phyloP scores from a whole-genome alignment of 23 tunicate species.

The Phallusia fumigata region DNA sequence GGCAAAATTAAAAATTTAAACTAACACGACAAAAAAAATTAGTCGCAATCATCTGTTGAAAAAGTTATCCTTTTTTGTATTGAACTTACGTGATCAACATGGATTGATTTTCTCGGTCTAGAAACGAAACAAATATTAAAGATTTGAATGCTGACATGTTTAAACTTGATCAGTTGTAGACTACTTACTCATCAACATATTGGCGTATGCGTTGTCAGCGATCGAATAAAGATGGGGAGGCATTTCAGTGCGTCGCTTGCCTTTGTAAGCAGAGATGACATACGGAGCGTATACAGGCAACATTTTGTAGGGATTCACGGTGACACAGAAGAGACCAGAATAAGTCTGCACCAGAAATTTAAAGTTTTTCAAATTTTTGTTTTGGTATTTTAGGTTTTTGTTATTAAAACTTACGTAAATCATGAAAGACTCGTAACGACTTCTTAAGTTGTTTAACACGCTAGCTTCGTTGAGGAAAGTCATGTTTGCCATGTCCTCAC shows the following conservation, averaged over 20 bases:
- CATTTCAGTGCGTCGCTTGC: constrained; percentile 84
- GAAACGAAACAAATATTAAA: background rate
- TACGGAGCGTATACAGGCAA: constrained; percentile 69
- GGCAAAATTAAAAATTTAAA: background rate
- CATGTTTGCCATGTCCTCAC: constrained; percentile 96
- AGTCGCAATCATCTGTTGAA: background rate
- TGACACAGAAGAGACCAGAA: constrained; percentile 87
- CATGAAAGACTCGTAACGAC: constrained; percentile 84
- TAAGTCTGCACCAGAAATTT: constrained; percentile 42
- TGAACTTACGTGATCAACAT: constrained; percentile 78
- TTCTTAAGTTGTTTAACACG: constrained; percentile 75
- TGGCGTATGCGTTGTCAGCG: constrained; percentile 83
- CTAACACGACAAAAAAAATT: background rate
- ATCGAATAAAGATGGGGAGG: constrained; percentile 88
- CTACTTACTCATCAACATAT: constrained; percentile 77
- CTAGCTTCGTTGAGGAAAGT: constrained; percentile 90
- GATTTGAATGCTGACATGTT: background rate
- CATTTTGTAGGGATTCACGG: constrained; percentile 83
- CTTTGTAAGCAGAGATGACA: constrained; percentile 75
- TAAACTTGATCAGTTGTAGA: background rate
- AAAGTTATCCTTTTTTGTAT: background rate
- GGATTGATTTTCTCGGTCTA: constrained; percentile 78
- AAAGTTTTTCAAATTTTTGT: background rate
- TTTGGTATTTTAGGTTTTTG: too few species aligned
- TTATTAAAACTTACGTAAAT: constrained; percentile 55